Conservation (phyloP, 2,888 invertebrate genomes). For the Calliopum simillimum region DNA sequence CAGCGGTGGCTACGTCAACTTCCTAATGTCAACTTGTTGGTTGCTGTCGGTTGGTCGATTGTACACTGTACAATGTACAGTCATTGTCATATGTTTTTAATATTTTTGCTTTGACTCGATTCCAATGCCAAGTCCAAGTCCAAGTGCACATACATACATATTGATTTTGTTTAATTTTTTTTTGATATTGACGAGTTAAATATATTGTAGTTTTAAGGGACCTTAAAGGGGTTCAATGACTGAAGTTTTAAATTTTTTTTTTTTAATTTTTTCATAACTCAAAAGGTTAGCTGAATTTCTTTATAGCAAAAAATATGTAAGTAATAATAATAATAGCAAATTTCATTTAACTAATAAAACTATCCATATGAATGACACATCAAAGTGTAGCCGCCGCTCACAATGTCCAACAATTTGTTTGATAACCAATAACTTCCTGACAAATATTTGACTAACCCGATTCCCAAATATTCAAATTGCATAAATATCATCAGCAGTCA, state of each 20-base stretch:
- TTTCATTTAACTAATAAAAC: constrained; percentile 7
- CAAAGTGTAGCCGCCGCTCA: no score
- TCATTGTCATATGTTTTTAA: not conserved
- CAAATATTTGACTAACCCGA: constrained; percentile 31
- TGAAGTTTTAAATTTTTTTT: constrained; percentile 36
- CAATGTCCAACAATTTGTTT: no score
- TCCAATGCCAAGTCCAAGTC: constrained; percentile 12
- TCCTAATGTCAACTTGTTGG: no score
- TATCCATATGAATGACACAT: no score
- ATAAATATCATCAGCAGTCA: constrained; percentile 29
- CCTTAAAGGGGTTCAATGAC: no score
- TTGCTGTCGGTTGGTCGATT: not conserved
- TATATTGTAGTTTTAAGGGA: not conserved
- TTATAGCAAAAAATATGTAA: no score
- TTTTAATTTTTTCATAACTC: constrained; percentile 36
- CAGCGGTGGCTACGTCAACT: not conserved
- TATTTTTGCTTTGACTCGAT: constrained; percentile 1
- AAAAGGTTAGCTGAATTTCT: constrained; percentile 15
- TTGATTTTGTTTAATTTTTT: not conserved
- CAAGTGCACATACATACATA: not conserved
- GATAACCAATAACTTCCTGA: not conserved
- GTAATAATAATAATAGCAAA: no score
- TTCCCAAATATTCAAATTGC: constrained; percentile 31
- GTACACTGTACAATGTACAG: not conserved
- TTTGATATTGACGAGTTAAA: not conserved